Percentiles rank a stretch among this genome's conserved stretches.
Conservation (phyloP, 2,888 invertebrate species). For the Tupiocoris notatus region DNA sequence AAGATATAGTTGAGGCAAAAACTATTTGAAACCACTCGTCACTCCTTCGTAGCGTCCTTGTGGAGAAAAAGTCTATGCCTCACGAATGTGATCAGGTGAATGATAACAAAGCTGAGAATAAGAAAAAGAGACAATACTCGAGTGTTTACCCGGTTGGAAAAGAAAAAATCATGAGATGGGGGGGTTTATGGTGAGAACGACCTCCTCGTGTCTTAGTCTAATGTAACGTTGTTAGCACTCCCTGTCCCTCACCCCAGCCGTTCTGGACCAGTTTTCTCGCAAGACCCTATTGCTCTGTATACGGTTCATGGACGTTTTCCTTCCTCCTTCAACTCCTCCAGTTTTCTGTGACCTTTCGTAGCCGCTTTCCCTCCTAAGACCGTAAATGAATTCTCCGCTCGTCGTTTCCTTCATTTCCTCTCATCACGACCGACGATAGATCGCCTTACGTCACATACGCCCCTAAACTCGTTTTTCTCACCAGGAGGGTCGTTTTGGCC, state of each 20-base stretch:
- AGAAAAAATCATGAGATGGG: no score
- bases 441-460: constrained; percentile 33
- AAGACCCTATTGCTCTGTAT: neutral
- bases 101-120: no score
- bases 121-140: neutral
- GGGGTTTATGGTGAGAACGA: constrained; percentile 27
- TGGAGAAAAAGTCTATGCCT: no score
- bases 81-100: no score
- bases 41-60: no score
- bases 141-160: no score
- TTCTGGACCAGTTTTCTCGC: neutral
- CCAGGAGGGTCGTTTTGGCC: neutral
- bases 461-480: constrained; percentile 35
- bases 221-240: constrained; percentile 28
- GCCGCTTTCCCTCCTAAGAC: constrained; percentile 9
- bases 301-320: neutral
- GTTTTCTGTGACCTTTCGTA: neutral
- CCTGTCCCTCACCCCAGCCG: neutral
- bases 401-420: constrained; percentile 42
- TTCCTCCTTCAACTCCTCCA: neutral
- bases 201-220: constrained; percentile 36
- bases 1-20: no score
- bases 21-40: no score
- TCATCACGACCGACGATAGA: constrained; percentile 36
- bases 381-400: constrained; percentile 39